phyloP scores from a whole-genome alignment of 2,797 vertebrate species.

The Chelon auratus region DNA sequence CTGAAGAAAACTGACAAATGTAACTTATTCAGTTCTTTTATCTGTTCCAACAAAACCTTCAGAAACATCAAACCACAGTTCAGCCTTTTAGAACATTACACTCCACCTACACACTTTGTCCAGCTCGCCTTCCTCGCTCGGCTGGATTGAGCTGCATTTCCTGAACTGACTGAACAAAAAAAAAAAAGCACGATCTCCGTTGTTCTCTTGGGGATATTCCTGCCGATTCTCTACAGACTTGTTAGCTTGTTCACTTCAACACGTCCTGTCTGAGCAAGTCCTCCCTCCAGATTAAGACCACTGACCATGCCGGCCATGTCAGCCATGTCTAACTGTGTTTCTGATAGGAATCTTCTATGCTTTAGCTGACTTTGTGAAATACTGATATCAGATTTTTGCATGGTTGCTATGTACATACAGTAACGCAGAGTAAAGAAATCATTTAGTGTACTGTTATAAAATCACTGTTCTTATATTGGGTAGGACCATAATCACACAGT shows the following conservation, averaged over 20 bases:
- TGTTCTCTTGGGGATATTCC: slow-evolving; percentile 35
- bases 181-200: slow-evolving; percentile 16
- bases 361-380: slow-evolving; percentile 14
- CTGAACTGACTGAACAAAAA: slow-evolving; percentile 27
- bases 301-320: slow-evolving; percentile 18
- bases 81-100: slow-evolving; percentile 2
- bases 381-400: neutral
- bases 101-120: neutral
- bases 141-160: slow-evolving; percentile 30
- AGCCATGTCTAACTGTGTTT: slow-evolving; percentile 43
- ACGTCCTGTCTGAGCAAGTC: slow-evolving; percentile 44
- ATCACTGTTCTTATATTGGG: neutral
- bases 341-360: slow-evolving; percentile 19
- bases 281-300: slow-evolving; percentile 50
- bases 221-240: slow-evolving; percentile 48
- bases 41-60: neutral
- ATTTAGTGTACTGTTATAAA: neutral
- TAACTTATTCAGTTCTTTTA: neutral
- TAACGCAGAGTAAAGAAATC: neutral
- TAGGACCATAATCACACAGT: neutral
- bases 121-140: slow-evolving; percentile 9
- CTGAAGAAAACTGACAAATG: neutral
- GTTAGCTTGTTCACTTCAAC: slow-evolving; percentile 54
- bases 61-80: slow-evolving; percentile 10
- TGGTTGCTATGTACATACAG: too few species aligned